phyloP scores from a whole-genome alignment of 2,797 vertebrate species.

The Gastrophryne carolinensis region DNA sequence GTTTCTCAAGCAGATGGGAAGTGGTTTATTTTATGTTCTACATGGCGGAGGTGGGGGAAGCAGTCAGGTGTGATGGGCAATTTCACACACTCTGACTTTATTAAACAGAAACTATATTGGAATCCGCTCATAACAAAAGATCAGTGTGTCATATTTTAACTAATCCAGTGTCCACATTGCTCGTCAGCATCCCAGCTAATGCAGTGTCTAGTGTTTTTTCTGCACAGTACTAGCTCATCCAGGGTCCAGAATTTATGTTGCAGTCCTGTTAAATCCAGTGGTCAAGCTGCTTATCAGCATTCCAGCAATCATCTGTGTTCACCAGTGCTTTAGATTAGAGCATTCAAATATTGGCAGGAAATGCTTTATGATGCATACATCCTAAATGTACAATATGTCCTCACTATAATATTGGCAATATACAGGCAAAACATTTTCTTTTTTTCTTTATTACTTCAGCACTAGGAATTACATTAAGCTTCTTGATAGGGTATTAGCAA shows the following conservation, averaged over 20 bases:
- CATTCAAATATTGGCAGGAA: neutral
- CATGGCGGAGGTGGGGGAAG: slow-evolving; percentile 38
- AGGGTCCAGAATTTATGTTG: neutral
- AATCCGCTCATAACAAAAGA: slow-evolving; percentile 51
- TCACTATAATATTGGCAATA: no score
- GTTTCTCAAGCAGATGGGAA: slow-evolving; percentile 45
- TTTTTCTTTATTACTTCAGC: no score
- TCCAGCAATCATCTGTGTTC: neutral
- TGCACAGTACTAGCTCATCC: slow-evolving; percentile 23
- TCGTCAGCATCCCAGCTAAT: slow-evolving; percentile 38
- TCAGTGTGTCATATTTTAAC: slow-evolving; percentile 45
- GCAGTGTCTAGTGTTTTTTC: slow-evolving; percentile 3
- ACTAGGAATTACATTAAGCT: no score
- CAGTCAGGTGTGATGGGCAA: slow-evolving; percentile 52
- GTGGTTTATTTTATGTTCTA: slow-evolving; percentile 44
- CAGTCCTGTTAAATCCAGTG: slow-evolving; percentile 19
- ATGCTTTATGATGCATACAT: neutral
- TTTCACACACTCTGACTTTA: slow-evolving; percentile 53
- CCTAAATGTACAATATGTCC: no score
- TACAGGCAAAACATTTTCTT: no score
- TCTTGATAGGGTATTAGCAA: no score
- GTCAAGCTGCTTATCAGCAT: neutral
- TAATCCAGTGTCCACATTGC: slow-evolving; percentile 45
- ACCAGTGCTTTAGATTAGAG: slow-evolving; percentile 15
- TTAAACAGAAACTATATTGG: slow-evolving; percentile 53